These are phyloP conservation scores for Thymelicus acteon DNA, from an alignment of 2,888 invertebrate species.

Conservation along the genomic window DNA sequence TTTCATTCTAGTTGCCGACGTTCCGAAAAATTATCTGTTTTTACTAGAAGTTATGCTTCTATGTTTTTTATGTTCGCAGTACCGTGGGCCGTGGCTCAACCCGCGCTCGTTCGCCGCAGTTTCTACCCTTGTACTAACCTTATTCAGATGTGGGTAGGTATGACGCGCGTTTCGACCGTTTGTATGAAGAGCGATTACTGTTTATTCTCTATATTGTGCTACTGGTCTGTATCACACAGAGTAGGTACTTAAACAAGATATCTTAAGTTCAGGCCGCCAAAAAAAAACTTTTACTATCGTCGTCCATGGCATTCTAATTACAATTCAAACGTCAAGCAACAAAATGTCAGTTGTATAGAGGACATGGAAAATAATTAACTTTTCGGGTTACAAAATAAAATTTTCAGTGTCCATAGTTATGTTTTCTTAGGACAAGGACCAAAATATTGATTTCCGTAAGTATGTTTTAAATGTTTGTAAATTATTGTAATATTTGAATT, in stretches of 20 bases:
- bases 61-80: no score
- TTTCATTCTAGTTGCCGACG: no score
- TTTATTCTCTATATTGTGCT: no score
- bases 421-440: constrained; percentile 54
- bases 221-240: no score
- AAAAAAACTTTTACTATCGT: not conserved
- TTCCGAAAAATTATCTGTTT: no score
- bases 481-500: not conserved
- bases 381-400: constrained; percentile 83
- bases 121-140: no score
- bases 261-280: not conserved
- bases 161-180: no score
- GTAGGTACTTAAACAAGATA: not conserved
- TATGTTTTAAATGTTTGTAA: constrained; percentile 42
- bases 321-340: constrained; percentile 46
- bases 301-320: constrained; percentile 58
- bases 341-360: constrained; percentile 66
- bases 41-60: no score
- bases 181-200: no score
- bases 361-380: constrained; percentile 53
- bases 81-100: no score
- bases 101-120: no score
- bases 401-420: constrained; percentile 73
- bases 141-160: no score
- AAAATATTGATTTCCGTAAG: constrained; percentile 57